Conservation (phyloP, 2,888 invertebrate species). For the Augiades crinisus region DNA sequence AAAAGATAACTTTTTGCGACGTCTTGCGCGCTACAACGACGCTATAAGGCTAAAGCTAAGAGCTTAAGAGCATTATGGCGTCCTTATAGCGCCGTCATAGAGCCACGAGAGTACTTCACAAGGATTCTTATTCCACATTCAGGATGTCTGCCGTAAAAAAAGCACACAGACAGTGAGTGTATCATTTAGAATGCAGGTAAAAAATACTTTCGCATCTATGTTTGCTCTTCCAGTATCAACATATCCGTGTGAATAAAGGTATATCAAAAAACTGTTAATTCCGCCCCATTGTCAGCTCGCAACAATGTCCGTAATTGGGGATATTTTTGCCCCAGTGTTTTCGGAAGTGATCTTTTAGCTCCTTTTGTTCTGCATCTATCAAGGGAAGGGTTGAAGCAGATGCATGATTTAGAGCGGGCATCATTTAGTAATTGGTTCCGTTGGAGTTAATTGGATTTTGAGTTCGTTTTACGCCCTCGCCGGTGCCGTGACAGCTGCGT, state of each 20-base stretch:
- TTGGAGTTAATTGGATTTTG: constrained; percentile 57
- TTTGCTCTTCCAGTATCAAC: constrained; percentile 18
- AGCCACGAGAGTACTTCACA: no score
- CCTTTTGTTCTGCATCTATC: constrained; percentile 11
- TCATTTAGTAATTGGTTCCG: constrained; percentile 49
- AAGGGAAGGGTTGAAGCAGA: constrained; percentile 66
- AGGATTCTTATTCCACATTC: no score
- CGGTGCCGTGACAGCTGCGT: constrained; percentile 5
- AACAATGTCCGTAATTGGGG: constrained; percentile 55
- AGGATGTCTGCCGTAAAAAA: no score
- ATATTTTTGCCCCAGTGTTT: constrained; percentile 55
- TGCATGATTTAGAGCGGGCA: constrained; percentile 67
- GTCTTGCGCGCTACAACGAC: no score
- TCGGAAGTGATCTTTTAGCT: constrained; percentile 38
- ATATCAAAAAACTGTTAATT: constrained; percentile 39
- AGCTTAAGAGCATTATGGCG: no score
- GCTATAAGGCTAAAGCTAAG: no score
- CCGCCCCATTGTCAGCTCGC: constrained; percentile 42
- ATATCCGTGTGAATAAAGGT: constrained; percentile 30
- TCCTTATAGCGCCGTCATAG: no score
- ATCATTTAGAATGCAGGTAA: no score
- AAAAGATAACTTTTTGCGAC: no score
- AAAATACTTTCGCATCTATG: not conserved
- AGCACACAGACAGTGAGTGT: no score
- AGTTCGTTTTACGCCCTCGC: constrained; percentile 21